Base-by-base conservation (phyloP, 64 coral and sea anemone genomes). In the Orbicella faveolata region DNA sequence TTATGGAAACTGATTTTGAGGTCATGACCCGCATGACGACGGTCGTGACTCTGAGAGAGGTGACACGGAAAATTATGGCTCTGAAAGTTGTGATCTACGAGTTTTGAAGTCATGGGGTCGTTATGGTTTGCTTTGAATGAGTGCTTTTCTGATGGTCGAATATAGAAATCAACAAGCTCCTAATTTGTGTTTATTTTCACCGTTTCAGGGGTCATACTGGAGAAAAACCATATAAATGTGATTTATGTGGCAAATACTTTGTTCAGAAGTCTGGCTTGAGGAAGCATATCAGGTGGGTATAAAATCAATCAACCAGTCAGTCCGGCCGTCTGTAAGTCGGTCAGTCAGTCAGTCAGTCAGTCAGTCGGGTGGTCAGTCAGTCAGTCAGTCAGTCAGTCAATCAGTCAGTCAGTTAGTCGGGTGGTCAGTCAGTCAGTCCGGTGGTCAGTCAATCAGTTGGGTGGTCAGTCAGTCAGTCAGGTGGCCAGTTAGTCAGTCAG, bases 241-340 rank as follows among this genome's bases (percentile, higher is more conserved):
- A 96, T 2, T 59, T 91, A 1, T 96, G 95, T 35, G 80, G 89
- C 1, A 84, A 93, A 68, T 75, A 76, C 4, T 94, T 96, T 78
- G 95, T 96, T 48, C 95, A 96, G 30, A 96, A 84, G 76, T 96
- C 95, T 53, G 95, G 95, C 19, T 89, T 96, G 52, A 90, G 85
- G 55, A 96, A 96, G 59, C 95, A 96, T 19, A 90, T 96, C 39
- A 91, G 95, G 95, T 96, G 87, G 21, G 79, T 35, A 9, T 18
- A 33, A 10, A 3, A n/a, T 74, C 11, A 2, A 21, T 23, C 6
- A 51, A 15, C 17, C 59, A 36, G 55, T 35, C 5, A 16, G 53
- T 80, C 33, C 0, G 59, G 7, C 13, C 1, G 21, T 67, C 0
- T 41, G 39, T 41, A 2, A 41, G 39, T 67, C 64, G 2, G 5